phyloP scores from a whole-genome alignment of 2,113 vertebrate genomes.

The Phodopus roborovskii region DNA sequence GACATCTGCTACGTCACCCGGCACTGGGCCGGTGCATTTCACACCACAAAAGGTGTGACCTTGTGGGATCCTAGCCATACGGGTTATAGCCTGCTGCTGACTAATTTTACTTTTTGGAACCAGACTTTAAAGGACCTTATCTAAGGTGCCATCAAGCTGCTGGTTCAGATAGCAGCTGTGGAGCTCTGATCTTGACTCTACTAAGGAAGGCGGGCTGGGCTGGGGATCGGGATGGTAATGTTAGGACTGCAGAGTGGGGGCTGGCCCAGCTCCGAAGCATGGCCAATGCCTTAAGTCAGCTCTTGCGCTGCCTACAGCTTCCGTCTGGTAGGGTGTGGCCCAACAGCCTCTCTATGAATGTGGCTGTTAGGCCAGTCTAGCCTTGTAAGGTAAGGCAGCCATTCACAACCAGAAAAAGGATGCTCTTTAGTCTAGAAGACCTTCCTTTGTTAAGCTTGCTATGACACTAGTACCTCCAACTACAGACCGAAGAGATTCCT shows the following conservation, averaged over 20 bases:
- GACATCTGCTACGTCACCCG: neutral
- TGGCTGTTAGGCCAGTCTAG: neutral
- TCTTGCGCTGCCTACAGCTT: neutral
- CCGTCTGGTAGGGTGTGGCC: neutral
- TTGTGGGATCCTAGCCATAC: neutral
- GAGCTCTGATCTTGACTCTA: neutral
- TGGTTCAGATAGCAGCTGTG: neutral
- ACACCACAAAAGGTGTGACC: neutral
- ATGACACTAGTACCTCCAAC: neutral
- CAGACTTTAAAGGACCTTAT: slow-evolving; percentile 7
- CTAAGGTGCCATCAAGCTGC: slow-evolving; percentile 11
- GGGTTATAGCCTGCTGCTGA: neutral
- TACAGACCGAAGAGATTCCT: neutral
- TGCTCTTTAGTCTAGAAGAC: neutral
- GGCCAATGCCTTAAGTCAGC: neutral
- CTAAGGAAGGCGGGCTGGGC: neutral
- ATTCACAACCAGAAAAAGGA: neutral
- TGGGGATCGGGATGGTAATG: neutral
- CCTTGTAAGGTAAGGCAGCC: neutral
- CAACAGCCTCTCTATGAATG: neutral
- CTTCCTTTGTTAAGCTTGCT: neutral
- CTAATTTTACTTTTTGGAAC: slow-evolving; percentile 30
- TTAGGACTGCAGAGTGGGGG: neutral
- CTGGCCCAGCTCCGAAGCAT: neutral
- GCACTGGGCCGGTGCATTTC: neutral